Evolutionary conservation across 2,888 invertebrate genomes (phyloP).

Genomic region (Euspilapteryx auroguttella): DNA sequence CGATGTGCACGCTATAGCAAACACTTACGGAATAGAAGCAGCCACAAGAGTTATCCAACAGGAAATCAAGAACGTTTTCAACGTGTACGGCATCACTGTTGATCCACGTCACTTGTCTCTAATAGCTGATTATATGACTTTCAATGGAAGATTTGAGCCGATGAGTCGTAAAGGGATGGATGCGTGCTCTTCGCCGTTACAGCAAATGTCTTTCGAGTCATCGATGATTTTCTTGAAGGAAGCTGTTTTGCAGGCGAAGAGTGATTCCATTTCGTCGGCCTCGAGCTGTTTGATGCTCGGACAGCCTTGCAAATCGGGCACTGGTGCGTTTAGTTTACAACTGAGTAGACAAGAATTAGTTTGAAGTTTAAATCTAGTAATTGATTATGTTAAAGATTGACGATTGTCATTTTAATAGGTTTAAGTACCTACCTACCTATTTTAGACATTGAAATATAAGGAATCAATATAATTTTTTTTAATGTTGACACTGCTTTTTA

Average conservation of each 20-base stretch:
- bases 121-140: constrained; percentile 98
- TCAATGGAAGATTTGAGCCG: constrained; percentile 85
- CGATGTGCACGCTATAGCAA: constrained; percentile 88
- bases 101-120: constrained; percentile 91
- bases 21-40: constrained; percentile 95
- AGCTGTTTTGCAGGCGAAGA: constrained; percentile 71
- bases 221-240: constrained; percentile 82
- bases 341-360: too few species aligned
- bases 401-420: too few species aligned
- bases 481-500: too few species aligned
- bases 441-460: too few species aligned
- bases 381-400: too few species aligned
- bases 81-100: constrained; percentile 94
- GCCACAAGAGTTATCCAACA: constrained; percentile 87
- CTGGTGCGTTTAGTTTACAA: constrained; percentile 69
- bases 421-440: too few species aligned
- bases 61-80: constrained; percentile 96
- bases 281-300: constrained; percentile 89
- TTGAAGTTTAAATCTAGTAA: too few species aligned
- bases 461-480: too few species aligned
- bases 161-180: constrained; percentile 91
- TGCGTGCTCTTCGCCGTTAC: constrained; percentile 88
- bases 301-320: constrained; percentile 79
- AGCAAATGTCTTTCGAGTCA: constrained; percentile 98
- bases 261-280: constrained; percentile 78